These are phyloP conservation scores for Furnarius figulus DNA, from an alignment of 2,113 vertebrate species.

Conservation along the genomic window DNA sequence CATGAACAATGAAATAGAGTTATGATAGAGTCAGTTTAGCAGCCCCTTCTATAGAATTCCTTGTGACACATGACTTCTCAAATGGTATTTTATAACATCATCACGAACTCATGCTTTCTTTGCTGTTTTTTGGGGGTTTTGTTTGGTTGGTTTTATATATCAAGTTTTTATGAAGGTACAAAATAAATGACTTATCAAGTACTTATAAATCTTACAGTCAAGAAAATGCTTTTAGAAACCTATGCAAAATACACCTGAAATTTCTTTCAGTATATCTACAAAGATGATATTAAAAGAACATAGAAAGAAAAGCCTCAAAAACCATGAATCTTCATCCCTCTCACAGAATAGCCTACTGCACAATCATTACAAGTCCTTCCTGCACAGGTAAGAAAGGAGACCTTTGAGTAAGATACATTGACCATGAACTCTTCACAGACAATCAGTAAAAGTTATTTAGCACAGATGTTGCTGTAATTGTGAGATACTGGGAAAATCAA, in stretches of 20 bases:
- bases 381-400: conserved; percentile 11
- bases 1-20: neutral
- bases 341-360: neutral
- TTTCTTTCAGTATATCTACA: neutral
- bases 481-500: conserved; percentile 68
- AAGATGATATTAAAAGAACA: neutral
- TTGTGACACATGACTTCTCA: neutral
- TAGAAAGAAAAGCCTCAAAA: neutral
- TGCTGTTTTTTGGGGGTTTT: neutral
- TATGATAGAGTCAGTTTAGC: neutral
- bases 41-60: neutral
- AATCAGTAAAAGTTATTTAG: conserved; percentile 61
- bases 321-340: neutral
- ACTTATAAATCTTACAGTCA: neutral
- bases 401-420: neutral
- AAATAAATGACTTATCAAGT: neutral
- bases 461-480: conserved; percentile 71
- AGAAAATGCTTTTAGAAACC: neutral
- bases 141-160: neutral
- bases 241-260: neutral
- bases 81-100: neutral
- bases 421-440: conserved; percentile 31
- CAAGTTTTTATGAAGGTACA: neutral
- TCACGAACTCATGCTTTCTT: neutral
- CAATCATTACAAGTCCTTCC: neutral